Conservation (phyloP, 2,888 invertebrate species). For the Smittia aterrima region DNA sequence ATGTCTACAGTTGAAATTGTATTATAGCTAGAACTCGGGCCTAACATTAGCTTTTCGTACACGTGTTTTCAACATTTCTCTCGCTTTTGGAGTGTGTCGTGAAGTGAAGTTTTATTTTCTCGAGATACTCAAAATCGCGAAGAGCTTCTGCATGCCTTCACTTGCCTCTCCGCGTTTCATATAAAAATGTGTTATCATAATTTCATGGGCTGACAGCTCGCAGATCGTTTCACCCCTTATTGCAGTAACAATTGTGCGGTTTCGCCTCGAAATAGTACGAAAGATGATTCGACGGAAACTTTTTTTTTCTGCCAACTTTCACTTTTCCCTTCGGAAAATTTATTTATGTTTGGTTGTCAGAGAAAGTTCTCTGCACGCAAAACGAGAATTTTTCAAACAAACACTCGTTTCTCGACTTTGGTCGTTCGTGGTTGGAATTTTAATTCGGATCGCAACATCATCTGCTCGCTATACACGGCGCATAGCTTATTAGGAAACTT, state of each 20-base stretch:
- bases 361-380: neutral
- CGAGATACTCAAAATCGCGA: neutral
- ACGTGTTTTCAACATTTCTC: conserved; percentile 31
- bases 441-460: neutral
- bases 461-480: neutral
- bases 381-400: neutral
- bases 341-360: neutral
- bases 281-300: no score
- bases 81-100: neutral
- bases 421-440: conserved; percentile 18
- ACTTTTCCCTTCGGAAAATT: neutral
- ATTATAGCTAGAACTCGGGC: conserved; percentile 16
- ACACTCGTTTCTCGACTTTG: neutral
- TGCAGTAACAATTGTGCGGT: neutral
- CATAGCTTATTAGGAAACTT: neutral
- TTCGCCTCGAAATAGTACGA: no score
- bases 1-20: conserved; percentile 38
- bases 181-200: conserved; percentile 27
- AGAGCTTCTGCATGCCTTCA: neutral
- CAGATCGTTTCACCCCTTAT: neutral
- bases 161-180: neutral
- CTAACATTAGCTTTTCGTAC: conserved; percentile 36
- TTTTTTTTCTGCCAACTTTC: no score
- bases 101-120: neutral
- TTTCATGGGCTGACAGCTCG: conserved; percentile 34